These are phyloP conservation scores for Pachyuromys duprasi DNA, from an alignment of 2,797 vertebrate species.

Conservation along the genomic window DNA sequence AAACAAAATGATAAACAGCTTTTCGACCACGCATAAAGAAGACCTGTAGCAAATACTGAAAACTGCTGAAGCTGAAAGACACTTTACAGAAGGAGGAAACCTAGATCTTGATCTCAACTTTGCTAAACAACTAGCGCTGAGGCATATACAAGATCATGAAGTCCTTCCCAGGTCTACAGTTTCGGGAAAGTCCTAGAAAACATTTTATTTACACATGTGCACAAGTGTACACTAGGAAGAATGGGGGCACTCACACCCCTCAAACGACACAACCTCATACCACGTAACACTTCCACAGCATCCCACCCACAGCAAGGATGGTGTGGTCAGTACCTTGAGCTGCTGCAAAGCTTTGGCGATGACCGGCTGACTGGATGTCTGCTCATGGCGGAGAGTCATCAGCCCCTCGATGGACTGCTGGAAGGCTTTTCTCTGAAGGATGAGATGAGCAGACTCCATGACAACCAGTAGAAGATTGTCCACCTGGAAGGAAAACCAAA, in stretches of 20 bases:
- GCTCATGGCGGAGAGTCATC: conserved; percentile 94
- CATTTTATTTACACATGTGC: neutral
- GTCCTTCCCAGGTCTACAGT: neutral
- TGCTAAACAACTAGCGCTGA: neutral
- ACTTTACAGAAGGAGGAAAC: neutral
- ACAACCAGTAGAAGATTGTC: conserved; percentile 96
- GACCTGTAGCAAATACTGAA: neutral
- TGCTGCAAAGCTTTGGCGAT: conserved; percentile 96
- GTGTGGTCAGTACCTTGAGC: conserved; percentile 92
- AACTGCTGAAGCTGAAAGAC: neutral
- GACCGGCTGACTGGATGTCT: conserved; percentile 98
- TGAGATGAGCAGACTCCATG: conserved; percentile 95
- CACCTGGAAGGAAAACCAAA: conserved; percentile 87
- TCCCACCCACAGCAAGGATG: neutral
- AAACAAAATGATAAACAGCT: neutral
- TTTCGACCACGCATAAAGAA: neutral
- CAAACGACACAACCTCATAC: rapidly evolving
- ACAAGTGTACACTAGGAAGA: neutral
- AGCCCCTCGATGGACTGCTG: conserved; percentile 95
- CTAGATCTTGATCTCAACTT: neutral
- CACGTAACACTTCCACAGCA: rapidly evolving
- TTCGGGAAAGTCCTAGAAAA: neutral
- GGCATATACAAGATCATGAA: neutral
- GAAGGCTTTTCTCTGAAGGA: conserved; percentile 95
- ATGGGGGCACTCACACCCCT: neutral